Percentiles rank a stretch among this genome's conserved stretches.
These are phyloP conservation scores for Entomobrya proxima DNA, from an alignment of 2,888 invertebrate genomes.

Conservation along the genomic window DNA sequence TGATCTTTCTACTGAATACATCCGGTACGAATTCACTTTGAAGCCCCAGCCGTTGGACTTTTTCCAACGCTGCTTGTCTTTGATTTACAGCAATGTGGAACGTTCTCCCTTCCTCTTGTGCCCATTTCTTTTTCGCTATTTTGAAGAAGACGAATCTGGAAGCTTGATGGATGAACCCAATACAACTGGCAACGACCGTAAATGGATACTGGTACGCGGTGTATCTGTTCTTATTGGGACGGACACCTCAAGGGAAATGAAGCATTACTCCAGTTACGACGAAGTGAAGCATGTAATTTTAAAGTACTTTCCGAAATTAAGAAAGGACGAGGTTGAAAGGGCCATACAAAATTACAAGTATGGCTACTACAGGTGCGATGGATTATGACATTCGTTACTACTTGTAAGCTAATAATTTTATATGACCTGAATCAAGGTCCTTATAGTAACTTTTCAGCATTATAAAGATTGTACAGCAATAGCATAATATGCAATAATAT, in stretches of 20 bases:
- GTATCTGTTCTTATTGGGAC: conserved; percentile 4
- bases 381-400: too few species aligned
- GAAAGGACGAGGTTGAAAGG: conserved; percentile 12
- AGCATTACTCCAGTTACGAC: conserved; percentile 9
- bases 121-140: conserved; percentile 34
- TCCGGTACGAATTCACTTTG: conserved; percentile 36
- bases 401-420: too few species aligned
- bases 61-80: neutral
- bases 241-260: neutral
- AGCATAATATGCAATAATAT: too few species aligned
- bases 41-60: neutral
- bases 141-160: conserved; percentile 25
- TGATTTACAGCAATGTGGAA: neutral
- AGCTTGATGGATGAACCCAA: neutral
- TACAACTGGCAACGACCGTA: neutral
- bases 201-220: conserved; percentile 33
- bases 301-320: conserved; percentile 59
- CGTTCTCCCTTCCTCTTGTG: conserved; percentile 3
- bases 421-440: too few species aligned
- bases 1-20: neutral
- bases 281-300: conserved; percentile 39
- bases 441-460: neutral
- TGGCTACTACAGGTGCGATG: too few species aligned
- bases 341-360: neutral
- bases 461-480: too few species aligned